Evolutionary conservation across 2,797 vertebrate genomes (phyloP), one percentile per base, ranked within the genome.

Genomic region (Gymnothorax javanicus): DNA sequence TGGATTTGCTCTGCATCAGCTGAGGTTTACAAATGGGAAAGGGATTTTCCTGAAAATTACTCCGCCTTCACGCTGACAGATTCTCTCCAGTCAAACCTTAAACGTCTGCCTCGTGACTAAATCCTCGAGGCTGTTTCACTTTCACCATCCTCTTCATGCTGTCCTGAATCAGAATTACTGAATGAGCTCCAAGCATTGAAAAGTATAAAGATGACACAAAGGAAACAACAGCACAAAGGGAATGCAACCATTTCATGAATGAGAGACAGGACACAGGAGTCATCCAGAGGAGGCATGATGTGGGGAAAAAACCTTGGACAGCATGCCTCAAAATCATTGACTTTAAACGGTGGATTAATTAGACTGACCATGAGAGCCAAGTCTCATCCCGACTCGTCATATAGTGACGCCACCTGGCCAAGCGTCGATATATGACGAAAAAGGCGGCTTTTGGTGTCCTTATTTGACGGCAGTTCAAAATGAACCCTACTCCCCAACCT

Each of bases 1-100:
- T 88, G 84, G 88, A 86, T 59, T 69, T 7, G 87, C 88, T 69
- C 91, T 88, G 89, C 90, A 93, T 43, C 52, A 87, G 86, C 84
- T 86, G 86, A 87, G 90, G 69, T 87, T 88, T 91, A 17, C 52
- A 89, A 88, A 93, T 93, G 92, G 91, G 90, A 89, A 93, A 91
- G 90, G 93, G 92, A 95, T 94, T 93, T 93, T 90, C 92, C 91
- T 88, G 93, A 96, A 93, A 93, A 94, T 91, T 89, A 93, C 93
- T 89, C 95, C 94, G 95, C 94, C 93, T 89, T 95, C 94, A 95
- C 94, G 95, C 93, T 86, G 93, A 94, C 94, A 95, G 95, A 95
- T 95, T 93, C 95, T 89, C 90, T 87, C 87, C 93, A 92, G 94
- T 95, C 93, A 93, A 52, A 52, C 75, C 75, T 20, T 52, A 54